Conservation (phyloP, 2,888 invertebrate species). For the Xiphydria camelus region DNA sequence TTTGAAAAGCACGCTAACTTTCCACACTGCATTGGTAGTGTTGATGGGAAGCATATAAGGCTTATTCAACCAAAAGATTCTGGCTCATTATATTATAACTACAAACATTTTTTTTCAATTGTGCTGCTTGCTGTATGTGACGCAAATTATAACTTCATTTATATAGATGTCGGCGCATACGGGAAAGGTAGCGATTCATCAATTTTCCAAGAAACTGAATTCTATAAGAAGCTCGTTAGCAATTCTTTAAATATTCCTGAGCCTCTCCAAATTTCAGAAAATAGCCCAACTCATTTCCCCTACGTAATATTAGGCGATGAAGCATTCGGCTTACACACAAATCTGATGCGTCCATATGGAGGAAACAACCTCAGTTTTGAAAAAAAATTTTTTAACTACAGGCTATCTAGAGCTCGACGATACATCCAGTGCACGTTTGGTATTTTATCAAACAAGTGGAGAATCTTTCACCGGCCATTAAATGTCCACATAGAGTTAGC, state of each 20-base stretch:
- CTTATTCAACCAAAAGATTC: constrained; percentile 25
- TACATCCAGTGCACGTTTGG: constrained; percentile 34
- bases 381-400: constrained; percentile 29
- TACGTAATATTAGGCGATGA: constrained; percentile 37
- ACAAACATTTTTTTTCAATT: constrained; percentile 30
- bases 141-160: constrained; percentile 29
- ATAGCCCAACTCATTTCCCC: constrained; percentile 35
- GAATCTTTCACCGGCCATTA: constrained; percentile 34
- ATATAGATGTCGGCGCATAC: constrained; percentile 28
- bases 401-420: constrained; percentile 27
- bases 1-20: constrained; percentile 32
- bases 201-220: constrained; percentile 32
- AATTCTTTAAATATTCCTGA: constrained; percentile 32
- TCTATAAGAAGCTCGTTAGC: constrained; percentile 31
- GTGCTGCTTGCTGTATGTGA: constrained; percentile 29
- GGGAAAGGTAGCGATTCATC: constrained; percentile 31
- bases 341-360: constrained; percentile 20
- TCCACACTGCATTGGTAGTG: constrained; percentile 33
- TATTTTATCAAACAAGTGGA: constrained; percentile 39
- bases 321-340: constrained; percentile 27
- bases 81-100: constrained; percentile 32
- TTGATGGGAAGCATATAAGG: constrained; percentile 26
- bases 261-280: constrained; percentile 17
- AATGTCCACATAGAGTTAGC: neutral
- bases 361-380: constrained; percentile 18